Conservation (phyloP, 2,888 invertebrate genomes). For the Tethea ocularis region DNA sequence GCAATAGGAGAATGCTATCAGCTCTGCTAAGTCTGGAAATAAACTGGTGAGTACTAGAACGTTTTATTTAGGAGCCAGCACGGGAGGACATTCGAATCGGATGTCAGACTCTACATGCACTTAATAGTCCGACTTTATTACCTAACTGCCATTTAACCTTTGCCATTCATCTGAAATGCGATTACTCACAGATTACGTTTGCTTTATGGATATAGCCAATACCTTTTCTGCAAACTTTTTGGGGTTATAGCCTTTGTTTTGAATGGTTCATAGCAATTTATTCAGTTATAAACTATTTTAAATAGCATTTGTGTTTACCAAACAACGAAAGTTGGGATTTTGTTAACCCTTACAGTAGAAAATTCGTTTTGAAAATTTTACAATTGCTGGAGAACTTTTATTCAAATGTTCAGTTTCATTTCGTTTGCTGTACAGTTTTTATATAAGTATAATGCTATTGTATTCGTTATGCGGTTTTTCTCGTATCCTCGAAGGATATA, state of each 20-base stretch:
- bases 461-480: too few relatives aligned
- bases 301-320: neutral
- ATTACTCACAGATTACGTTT: conserved; percentile 38
- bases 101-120: conserved; percentile 19
- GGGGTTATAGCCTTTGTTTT: neutral
- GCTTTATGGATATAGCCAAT: conserved; percentile 16
- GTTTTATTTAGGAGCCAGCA: conserved; percentile 23
- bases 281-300: neutral
- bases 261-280: neutral
- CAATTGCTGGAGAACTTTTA: neutral
- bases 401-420: neutral
- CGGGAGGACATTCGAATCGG: conserved; percentile 18
- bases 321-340: neutral
- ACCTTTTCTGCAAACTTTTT: neutral
- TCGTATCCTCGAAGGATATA: too few relatives aligned
- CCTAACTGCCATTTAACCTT: conserved; percentile 51
- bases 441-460: neutral
- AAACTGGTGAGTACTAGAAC: conserved; percentile 23
- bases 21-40: conserved; percentile 25
- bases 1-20: conserved; percentile 29
- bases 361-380: neutral
- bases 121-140: conserved; percentile 49
- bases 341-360: neutral
- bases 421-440: neutral
- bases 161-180: conserved; percentile 36